phyloP scores from a whole-genome alignment of 2,797 vertebrate genomes.

The Babyrousa celebensis region DNA sequence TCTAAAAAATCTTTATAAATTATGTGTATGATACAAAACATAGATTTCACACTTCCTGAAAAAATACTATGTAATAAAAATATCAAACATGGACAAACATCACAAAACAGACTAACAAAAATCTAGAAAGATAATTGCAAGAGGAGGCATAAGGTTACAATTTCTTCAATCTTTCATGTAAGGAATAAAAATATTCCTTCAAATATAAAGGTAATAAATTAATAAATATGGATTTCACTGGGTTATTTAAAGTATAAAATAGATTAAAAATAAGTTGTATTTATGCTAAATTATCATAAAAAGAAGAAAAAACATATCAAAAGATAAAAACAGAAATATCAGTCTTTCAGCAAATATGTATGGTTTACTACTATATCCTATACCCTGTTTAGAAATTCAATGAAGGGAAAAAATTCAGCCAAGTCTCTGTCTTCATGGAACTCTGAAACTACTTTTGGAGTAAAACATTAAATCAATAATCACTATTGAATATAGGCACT shows the following conservation, averaged over 20 bases:
- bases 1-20: conserved; percentile 1
- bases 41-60: neutral
- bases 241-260: conserved; percentile 16
- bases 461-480: neutral
- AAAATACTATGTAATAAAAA: conserved; percentile 21
- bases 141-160: neutral
- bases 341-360: neutral
- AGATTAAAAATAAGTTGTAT: neutral
- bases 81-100: neutral
- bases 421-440: neutral
- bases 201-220: neutral
- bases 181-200: neutral
- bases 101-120: neutral
- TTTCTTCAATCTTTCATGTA: neutral
- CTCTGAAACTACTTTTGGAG: neutral
- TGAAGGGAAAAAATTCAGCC: neutral
- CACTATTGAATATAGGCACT: neutral
- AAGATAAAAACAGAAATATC: neutral
- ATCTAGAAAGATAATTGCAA: neutral
- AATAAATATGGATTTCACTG: neutral
- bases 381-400: neutral
- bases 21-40: neutral
- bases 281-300: neutral
- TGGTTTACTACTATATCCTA: neutral
- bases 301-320: neutral